Evolutionary conservation across 2,888 invertebrate species (phyloP).

Genomic region (Coecobrya sp.): DNA sequence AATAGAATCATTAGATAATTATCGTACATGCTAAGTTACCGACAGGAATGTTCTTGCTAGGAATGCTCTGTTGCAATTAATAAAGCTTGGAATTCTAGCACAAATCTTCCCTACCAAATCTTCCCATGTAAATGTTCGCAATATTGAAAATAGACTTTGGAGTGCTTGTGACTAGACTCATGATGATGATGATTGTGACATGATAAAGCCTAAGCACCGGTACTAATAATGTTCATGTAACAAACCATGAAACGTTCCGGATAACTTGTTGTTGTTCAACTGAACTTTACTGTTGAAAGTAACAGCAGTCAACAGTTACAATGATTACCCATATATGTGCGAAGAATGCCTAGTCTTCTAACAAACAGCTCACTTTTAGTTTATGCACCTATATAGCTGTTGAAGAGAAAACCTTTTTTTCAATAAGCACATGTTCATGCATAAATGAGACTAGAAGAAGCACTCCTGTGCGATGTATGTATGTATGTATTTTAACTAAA

Average conservation of each 20-base stretch:
- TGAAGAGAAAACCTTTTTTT: background rate
- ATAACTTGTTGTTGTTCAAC: constrained; percentile 18
- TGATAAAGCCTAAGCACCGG: background rate
- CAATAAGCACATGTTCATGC: constrained; percentile 45
- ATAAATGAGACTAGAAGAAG: constrained; percentile 46
- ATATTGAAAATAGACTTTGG: background rate
- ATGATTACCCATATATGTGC: background rate
- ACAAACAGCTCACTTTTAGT: background rate
- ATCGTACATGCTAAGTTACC: background rate
- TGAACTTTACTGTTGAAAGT: background rate
- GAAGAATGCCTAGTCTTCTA: background rate
- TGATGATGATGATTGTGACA: background rate
- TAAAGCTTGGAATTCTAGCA: background rate
- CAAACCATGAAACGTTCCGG: background rate
- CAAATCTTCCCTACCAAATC: background rate
- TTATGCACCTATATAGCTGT: constrained; percentile 19
- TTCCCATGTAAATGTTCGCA: background rate
- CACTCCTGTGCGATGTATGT: background rate
- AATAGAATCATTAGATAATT: background rate
- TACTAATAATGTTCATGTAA: background rate
- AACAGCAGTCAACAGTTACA: constrained; percentile 30
- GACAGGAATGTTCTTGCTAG: background rate
- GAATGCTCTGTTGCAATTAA: background rate
- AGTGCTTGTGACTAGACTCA: background rate
- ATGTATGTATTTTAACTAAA: background rate